These are phyloP conservation scores for Holacanthus passer DNA, from an alignment of 2,113 vertebrate species.

Conservation along the genomic window DNA sequence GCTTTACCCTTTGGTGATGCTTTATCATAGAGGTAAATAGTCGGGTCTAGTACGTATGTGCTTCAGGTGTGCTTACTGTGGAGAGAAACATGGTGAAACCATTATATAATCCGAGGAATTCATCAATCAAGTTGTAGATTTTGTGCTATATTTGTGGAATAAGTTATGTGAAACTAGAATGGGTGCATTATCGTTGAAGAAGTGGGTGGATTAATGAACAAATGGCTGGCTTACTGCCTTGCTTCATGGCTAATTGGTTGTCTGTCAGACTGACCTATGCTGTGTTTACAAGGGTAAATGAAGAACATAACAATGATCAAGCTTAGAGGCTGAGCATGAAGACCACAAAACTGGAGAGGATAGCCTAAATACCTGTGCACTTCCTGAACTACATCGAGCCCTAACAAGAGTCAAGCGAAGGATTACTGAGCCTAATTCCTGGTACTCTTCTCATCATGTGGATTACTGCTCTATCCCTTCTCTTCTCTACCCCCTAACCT, in stretches of 20 bases:
- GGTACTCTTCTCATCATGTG: slow-evolving; percentile 74
- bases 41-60: not conserved
- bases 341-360: slow-evolving; percentile 8
- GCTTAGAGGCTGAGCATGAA: not conserved
- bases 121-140: not conserved
- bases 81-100: not conserved
- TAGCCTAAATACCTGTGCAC: slow-evolving; percentile 50
- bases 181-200: not conserved
- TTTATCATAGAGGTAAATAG: not conserved
- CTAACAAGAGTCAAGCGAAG: slow-evolving; percentile 57
- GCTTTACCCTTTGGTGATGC: not conserved
- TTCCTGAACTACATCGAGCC: slow-evolving; percentile 16
- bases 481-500: slow-evolving; percentile 58
- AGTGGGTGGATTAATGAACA: not conserved
- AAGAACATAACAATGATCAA: slow-evolving; percentile 9
- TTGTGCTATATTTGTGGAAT: not conserved
- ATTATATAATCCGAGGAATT: not conserved
- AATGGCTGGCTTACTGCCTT: not conserved
- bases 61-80: not conserved
- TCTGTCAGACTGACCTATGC: slow-evolving; percentile 12
- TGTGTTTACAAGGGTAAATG: slow-evolving; percentile 5
- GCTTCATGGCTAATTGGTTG: not conserved
- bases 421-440: slow-evolving; percentile 70
- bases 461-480: slow-evolving; percentile 73
- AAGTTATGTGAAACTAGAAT: not conserved